Base-by-base conservation (phyloP, 2,888 invertebrate genomes). In the Dyspetes luteomarginatus region DNA sequence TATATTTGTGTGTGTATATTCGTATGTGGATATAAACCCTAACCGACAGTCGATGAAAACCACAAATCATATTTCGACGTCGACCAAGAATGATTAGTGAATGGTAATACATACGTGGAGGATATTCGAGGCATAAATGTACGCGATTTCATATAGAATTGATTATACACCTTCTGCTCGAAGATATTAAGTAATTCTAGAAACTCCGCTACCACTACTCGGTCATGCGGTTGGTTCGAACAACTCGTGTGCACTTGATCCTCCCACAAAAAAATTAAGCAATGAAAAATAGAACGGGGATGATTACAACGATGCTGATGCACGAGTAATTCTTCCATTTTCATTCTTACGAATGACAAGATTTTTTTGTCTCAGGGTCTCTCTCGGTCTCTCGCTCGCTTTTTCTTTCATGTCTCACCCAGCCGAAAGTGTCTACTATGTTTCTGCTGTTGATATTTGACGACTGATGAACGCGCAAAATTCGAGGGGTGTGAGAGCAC, bases 11-110 rank as follows among this genome's bases (percentile, higher is more conserved):
- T 12, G 12, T n/a, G n/a, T n/a, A n/a, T n/a, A 26, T 12, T 45
- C 30, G 3, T 28, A n/a, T n/a, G n/a, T n/a, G n/a, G n/a, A n/a
- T n/a, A n/a, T n/a, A n/a, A 60, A 60, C 3, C 48, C 43, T 15
- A 50, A 65, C 50, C 65, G 19, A 41, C 24, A 19, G 62, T 52
- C 12, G 26, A 73, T 41, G 28, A n/a, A 62, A 64, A 73, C 73
- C 73, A 62, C 73, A 73, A 55, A 55, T 17, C 60, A 71, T 50
- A 48, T 60, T 71, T 60, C 36, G 45, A 48, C 71, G 48, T 48
- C 15, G 24, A 30, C 60, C 58, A 71, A 22, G 26, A 30, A 50
- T 4, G 2, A 26, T 12, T 19, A 22, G 9, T 19, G 12, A 1
- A 60, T 19, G 4, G 12, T 58, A 26, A 9, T 0, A 62, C n/a